Evolutionary conservation across 2,888 invertebrate species (phyloP).

Genomic region (Myopa testacea): DNA sequence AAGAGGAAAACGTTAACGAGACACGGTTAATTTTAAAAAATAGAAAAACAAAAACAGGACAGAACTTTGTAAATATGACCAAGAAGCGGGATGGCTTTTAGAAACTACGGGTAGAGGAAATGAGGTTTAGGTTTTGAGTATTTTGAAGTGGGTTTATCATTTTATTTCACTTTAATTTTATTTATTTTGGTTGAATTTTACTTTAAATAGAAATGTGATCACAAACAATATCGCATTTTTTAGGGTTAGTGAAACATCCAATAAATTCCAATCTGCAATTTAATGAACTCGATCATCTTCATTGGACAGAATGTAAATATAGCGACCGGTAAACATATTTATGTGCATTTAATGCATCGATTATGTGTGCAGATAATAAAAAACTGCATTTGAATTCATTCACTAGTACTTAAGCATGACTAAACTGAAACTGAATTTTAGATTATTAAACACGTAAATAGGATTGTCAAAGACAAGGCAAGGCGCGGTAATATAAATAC

Average conservation of each 20-base stretch:
- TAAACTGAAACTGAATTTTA: slow-evolving; percentile 3
- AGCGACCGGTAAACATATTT: background rate
- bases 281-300: background rate
- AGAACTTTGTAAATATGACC: slow-evolving; percentile 23
- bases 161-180: too few species aligned
- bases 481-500: slow-evolving; percentile 48
- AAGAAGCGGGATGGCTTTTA: background rate
- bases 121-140: too few species aligned
- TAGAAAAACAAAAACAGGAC: background rate
- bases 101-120: too few species aligned
- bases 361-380: slow-evolving; percentile 15
- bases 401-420: slow-evolving; percentile 11
- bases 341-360: background rate
- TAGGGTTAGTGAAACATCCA: slow-evolving; percentile 15
- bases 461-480: slow-evolving; percentile 35
- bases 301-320: background rate
- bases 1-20: background rate
- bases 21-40: slow-evolving; percentile 7
- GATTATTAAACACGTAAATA: background rate
- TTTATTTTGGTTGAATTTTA: too few species aligned
- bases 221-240: too few species aligned
- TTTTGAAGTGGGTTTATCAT: too few species aligned
- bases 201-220: too few species aligned
- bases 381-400: background rate
- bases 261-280: background rate